Conservation (phyloP, 2,888 invertebrate genomes). For the Ceratothoa steindachneri region DNA sequence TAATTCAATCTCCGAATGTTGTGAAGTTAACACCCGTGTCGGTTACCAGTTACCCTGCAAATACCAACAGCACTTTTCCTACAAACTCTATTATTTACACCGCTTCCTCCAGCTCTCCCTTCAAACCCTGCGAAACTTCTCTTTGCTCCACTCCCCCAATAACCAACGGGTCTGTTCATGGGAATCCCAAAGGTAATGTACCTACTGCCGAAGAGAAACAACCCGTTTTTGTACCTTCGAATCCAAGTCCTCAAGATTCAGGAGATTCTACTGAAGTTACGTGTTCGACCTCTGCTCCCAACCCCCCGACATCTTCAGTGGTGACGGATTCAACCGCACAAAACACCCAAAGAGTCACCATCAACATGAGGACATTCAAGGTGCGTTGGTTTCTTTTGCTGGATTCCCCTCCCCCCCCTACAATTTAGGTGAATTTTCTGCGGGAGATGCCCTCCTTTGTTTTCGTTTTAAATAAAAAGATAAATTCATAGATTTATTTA, state of each 20-base stretch:
- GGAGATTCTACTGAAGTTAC: neutral
- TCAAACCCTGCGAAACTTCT: neutral
- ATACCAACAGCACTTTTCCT: neutral
- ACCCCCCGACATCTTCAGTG: neutral
- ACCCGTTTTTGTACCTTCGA: neutral
- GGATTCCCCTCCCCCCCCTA: no score
- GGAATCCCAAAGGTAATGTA: neutral
- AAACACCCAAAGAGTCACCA: constrained; percentile 42
- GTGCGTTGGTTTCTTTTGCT: no score
- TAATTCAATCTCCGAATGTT: neutral
- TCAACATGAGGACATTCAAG: constrained; percentile 47
- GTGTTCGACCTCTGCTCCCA: neutral
- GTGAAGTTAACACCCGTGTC: neutral
- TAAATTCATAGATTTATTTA: no score
- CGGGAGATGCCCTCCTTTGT: no score
- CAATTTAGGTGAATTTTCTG: no score
- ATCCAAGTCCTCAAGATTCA: neutral
- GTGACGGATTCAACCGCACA: constrained; percentile 16
- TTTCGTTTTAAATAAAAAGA: no score
- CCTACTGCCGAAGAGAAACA: neutral
- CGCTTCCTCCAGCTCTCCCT: neutral
- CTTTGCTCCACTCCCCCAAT: neutral
- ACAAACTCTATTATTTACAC: neutral
- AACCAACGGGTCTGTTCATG: neutral
- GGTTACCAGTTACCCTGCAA: neutral